These are phyloP conservation scores for Maccullochella peelii DNA, from an alignment of 2,113 vertebrate species.

Conservation along the genomic window DNA sequence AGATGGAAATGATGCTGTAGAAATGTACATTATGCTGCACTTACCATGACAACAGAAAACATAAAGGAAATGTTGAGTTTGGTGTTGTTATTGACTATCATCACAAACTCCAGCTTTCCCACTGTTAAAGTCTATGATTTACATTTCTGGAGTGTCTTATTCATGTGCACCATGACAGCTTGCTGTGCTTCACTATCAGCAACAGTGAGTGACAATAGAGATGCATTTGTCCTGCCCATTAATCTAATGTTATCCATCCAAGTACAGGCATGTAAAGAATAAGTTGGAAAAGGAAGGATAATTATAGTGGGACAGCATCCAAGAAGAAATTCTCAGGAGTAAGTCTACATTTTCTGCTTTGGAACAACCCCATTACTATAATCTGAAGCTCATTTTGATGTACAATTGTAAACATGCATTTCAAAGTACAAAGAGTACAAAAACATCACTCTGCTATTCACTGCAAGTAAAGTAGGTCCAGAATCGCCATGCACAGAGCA, in stretches of 20 bases:
- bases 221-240: not conserved
- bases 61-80: not conserved
- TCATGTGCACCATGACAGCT: not conserved
- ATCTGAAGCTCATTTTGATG: constrained; percentile 25
- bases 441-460: constrained; percentile 6
- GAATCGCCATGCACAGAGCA: constrained; percentile 7
- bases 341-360: constrained; percentile 19
- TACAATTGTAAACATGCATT: constrained; percentile 22
- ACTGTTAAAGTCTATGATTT: no score
- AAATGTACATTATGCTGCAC: not conserved
- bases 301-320: constrained; percentile 22
- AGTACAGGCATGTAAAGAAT: constrained; percentile 11
- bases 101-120: not conserved
- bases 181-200: not conserved
- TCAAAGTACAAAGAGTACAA: constrained; percentile 44
- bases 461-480: constrained; percentile 34
- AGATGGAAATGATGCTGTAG: not conserved
- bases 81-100: not conserved
- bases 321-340: constrained; percentile 7
- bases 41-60: no score
- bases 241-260: constrained; percentile 9
- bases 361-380: constrained; percentile 24
- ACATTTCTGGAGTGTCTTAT: not conserved
- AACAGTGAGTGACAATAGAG: not conserved
- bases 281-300: not conserved